Evolutionary conservation across 1,140 invertebrate species (phyloP), one percentile per base, ranked within the genome.

Genomic region (Stratiolaelaps scimitus): DNA sequence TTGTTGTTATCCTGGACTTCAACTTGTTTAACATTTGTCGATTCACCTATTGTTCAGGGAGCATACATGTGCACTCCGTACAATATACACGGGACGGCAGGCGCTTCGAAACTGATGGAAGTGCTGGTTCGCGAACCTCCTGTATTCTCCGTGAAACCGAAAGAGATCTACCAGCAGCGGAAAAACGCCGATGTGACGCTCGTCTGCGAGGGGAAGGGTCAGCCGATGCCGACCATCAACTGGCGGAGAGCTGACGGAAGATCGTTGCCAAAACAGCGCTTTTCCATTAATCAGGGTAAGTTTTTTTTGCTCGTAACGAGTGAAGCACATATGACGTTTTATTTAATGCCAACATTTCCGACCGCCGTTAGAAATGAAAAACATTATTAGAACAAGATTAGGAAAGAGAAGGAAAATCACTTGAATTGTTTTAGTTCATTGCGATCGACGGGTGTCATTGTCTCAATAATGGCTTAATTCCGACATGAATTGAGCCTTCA

Each of bases 31-130:
- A n/a, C n/a, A n/a, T 40, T 40, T 40, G 34, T 15, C 53, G 34
- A 19, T n/a, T n/a, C n/a, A n/a, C n/a, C n/a, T n/a, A 19, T 15
- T 20, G 17, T 60, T 26, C 87, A 91, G 76, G 70, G 88, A 83
- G 78, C 84, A 69, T 97, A 96, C 75, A 91, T 88, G 40, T 96
- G 92, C 75, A 93, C 89, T 13, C 92, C 92, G 13, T 92, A 92
- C 75, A 96, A 94, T 74, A 84, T 85, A 19, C 85, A 93, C 71
- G 92, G 91, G 60, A 90, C 87, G 7, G 89, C 92, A 71, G 88
- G 90, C 2, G 86, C 87, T 47, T 95, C 92, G 56, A 87, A 86
- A 28, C 82, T 84, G 30, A 93, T 97, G 85, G 89, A 95, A 77
- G 90, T 97, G 17, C 78, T 94, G 69, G 92, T 96, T 4, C 81